Conservation (phyloP, 1,140 invertebrate genomes). For the Agrilus planipennis region DNA sequence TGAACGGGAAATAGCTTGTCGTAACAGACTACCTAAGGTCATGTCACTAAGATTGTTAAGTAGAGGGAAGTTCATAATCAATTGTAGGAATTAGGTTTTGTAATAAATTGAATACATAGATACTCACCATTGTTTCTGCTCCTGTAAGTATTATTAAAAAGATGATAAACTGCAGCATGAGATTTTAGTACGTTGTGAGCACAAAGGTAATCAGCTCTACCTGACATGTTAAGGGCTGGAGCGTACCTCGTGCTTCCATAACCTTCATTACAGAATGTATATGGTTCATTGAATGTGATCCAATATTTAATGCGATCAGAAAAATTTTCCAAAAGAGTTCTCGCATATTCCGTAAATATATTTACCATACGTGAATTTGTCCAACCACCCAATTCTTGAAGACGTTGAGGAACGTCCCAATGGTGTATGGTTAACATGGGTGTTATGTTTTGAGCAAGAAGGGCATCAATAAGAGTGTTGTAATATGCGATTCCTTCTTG, state of each 20-base stretch:
- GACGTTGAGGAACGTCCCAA: conserved; percentile 20
- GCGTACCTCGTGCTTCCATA: conserved; percentile 13
- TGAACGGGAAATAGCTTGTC: no score
- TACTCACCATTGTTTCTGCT: conserved; percentile 31
- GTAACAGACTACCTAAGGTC: no score
- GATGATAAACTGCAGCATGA: conserved; percentile 39
- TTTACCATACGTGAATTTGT: conserved; percentile 21
- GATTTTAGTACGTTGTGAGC: conserved; percentile 39
- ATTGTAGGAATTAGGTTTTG: no score
- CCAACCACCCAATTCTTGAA: conserved; percentile 27
- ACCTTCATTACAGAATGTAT: conserved; percentile 14
- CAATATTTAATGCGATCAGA: conserved; percentile 34
- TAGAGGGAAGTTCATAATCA: no score
- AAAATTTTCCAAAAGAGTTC: conserved; percentile 10
- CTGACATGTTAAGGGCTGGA: conserved; percentile 33
- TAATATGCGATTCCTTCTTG: conserved; percentile 50
- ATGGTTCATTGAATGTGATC: conserved; percentile 32
- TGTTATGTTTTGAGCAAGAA: conserved; percentile 38
- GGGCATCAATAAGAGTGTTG: conserved; percentile 44
- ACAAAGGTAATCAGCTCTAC: conserved; percentile 39
- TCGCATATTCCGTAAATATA: conserved; percentile 26
- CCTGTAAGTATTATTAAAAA: conserved; percentile 37
- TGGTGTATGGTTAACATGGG: conserved; percentile 41
- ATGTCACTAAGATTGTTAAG: no score
- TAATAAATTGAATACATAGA: no score